Evolutionary conservation across 2,113 vertebrate genomes (phyloP).

Genomic region (Ceyx melanurus): DNA sequence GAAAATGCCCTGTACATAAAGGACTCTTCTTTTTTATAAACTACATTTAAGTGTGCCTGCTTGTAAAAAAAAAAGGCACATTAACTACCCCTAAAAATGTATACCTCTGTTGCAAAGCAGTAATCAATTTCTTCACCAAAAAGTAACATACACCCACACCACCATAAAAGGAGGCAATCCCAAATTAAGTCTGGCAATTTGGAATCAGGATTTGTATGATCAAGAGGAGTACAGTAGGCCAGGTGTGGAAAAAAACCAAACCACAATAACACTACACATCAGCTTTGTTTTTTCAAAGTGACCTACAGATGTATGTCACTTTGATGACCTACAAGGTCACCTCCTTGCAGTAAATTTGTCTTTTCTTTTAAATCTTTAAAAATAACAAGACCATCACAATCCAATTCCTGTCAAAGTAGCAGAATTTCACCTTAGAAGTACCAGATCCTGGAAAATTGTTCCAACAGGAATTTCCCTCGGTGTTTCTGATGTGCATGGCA

Average conservation of each 20-base stretch:
- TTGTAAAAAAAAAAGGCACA: neutral
- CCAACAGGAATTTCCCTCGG: neutral
- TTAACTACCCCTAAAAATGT: neutral
- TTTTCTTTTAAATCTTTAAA: neutral
- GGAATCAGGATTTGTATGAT: neutral
- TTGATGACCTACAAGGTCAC: too few relatives aligned
- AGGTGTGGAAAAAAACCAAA: neutral
- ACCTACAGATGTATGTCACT: too few relatives aligned
- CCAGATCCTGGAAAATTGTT: neutral
- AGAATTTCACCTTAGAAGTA: neutral
- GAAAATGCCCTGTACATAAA: neutral
- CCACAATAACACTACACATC: neutral
- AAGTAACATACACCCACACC: neutral
- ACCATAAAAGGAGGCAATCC: neutral
- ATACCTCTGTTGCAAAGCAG: neutral
- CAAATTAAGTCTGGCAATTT: neutral
- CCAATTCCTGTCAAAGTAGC: accelerated
- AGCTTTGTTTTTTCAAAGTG: neutral
- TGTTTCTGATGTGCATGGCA: neutral
- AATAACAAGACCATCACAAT: neutral
- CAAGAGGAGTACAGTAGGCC: neutral
- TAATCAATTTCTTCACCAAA: accelerated
- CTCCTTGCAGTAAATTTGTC: neutral
- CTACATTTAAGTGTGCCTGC: neutral
- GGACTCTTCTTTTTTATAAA: neutral